Evolutionary conservation across 2,113 vertebrate genomes (phyloP), one percentile per base, ranked within the genome.

Genomic region (Himantopus leucocephalus): DNA sequence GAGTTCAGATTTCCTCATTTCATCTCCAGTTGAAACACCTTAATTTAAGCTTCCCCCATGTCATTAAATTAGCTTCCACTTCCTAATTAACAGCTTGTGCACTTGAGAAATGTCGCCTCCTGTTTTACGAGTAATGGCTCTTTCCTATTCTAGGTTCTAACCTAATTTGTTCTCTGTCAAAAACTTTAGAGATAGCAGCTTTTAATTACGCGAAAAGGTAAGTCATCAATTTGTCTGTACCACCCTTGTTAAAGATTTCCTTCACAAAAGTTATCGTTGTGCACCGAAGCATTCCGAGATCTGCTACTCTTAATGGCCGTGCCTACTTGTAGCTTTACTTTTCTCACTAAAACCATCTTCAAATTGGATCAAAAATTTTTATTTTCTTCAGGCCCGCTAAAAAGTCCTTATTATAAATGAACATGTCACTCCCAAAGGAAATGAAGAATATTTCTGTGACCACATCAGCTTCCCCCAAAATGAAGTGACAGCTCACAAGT

Each of bases 61-160:
- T 74, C 18, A 14, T 72, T 92, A 58, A 85, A 92, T 91, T 94
- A 89, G 53, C 52, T 96, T 95, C 68, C 90, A 59, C 66, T 55
- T 92, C 96, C 96, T 97, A 98, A 97, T 97, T 97, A 98, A 96
- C 94, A 94, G 91, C 96, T 95, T 91, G 87, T 58, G 85, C 91
- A 88, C 94, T 94, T 96, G 92, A 98, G 97, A 97, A 97, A 96
- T 58, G 85, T 19, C 96, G 71, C 62, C 92, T 85, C 80, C 94
- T 97, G 93, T 94, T 97, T 96, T 87, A 94, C 94, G 86, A 84
- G 60, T 90, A 92, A 94, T 59, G 67, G 62, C 62, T 94, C 83
- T 59, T 95, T 93, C 94, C 93, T 97, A 58, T 90, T 73, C 68
- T 34, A 70, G 53, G 78, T 95, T 88, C 88, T 96, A 94, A 82